phyloP scores from a whole-genome alignment of 2,113 vertebrate species.

The Steatornis caripensis region DNA sequence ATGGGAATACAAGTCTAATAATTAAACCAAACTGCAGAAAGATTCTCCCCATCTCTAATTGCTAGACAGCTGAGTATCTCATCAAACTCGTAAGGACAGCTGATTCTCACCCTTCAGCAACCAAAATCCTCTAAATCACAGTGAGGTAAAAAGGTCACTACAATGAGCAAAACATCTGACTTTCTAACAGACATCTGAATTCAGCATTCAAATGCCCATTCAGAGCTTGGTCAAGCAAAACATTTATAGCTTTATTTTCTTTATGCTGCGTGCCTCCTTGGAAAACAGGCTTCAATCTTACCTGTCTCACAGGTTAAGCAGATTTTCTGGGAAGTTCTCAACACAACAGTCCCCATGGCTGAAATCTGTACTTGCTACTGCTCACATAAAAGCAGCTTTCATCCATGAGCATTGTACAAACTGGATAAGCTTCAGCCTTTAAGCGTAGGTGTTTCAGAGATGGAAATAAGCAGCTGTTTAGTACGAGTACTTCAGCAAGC shows the following conservation, averaged over 20 bases:
- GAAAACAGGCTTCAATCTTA: neutral
- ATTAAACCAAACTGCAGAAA: neutral
- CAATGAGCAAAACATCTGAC: neutral
- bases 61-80: neutral
- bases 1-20: neutral
- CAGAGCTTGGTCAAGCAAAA: neutral
- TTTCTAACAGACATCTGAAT: neutral
- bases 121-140: neutral
- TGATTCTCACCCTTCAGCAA: conserved; percentile 4
- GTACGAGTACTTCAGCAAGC: neutral
- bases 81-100: neutral
- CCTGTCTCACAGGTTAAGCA: neutral
- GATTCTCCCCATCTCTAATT: neutral
- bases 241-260: neutral
- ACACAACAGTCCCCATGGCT: neutral
- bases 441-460: neutral
- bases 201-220: neutral
- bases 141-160: neutral
- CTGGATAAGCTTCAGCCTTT: neutral
- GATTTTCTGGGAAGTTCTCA: neutral
- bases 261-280: neutral
- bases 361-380: neutral
- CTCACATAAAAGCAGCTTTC: neutral
- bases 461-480: neutral
- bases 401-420: neutral